A percentile compares a stretch with the other conserved stretches of the same genome.
Conservation (phyloP, 2,888 invertebrate species). For the Gisinianus flammeolus region DNA sequence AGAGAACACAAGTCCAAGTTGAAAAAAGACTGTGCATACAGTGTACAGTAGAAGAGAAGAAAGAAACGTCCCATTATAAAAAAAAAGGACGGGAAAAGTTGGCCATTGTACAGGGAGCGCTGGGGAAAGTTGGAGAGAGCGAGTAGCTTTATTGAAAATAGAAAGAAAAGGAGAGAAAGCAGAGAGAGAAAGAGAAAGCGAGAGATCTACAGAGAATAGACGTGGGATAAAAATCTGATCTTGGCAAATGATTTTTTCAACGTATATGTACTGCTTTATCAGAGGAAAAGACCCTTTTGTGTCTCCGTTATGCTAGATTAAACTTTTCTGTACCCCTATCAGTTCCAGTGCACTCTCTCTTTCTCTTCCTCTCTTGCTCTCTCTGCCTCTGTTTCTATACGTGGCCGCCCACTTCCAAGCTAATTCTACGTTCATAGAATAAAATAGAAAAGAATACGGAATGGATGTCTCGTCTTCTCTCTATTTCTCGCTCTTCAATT, state of each 20-base stretch:
- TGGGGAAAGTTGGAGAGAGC: background rate
- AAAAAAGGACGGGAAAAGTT: background rate
- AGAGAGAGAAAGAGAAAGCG: conserved; percentile 4
- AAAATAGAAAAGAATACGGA: no score
- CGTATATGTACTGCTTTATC: conserved; percentile 6
- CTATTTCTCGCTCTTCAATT: background rate
- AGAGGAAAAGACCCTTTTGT: conserved; percentile 18
- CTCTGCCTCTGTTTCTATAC: background rate
- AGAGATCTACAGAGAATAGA: conserved; percentile 10
- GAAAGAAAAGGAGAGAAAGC: conserved; percentile 5
- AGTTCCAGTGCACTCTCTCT: background rate
- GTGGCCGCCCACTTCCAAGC: no score
- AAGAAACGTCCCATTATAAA: background rate
- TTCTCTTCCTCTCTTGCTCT: background rate
- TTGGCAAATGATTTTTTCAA: conserved; percentile 35
- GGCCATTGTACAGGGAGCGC: background rate
- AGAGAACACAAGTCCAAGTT: no score
- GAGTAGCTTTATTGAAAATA: background rate
- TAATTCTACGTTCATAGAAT: no score
- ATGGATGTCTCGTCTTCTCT: background rate
- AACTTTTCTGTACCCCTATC: conserved; percentile 9
- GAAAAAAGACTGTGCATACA: background rate
- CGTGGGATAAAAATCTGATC: conserved; percentile 22
- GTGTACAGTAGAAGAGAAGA: background rate
- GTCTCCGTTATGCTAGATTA: conserved; percentile 32